Evolutionary conservation across 2,113 vertebrate species (phyloP), one percentile per base, ranked within the genome.

Genomic region (Hyla sarda): DNA sequence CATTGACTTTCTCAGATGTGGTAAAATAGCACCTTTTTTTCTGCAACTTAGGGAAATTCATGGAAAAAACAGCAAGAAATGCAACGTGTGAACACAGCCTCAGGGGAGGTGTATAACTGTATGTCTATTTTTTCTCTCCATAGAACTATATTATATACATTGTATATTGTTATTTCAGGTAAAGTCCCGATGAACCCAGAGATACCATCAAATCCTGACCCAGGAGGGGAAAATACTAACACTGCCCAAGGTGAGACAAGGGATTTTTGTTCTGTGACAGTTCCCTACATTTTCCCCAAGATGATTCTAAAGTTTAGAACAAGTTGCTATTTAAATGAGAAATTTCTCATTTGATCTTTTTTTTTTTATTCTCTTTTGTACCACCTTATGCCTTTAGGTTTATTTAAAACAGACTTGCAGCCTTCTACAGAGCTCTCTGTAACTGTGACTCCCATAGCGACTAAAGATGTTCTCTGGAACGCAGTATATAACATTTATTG

Each of bases 131-230:
- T n/a, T n/a, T n/a, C n/a, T n/a, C n/a, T n/a, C n/a, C n/a, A n/a
- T n/a, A n/a, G n/a, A n/a, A n/a, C n/a, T n/a, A n/a, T n/a, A n/a
- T n/a, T 71, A 71, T 12, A 71, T 71, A 41, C 30, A 41, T 71
- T 76, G n/a, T 32, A 10, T 74, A n/a, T 76, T 84, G 5, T 85
- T 11, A 67, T 86, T 87, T 80, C 54, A 87, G 85, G 65, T 74
- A 87, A 87, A 74, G 41, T n/a, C 10, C 12, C 25, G 25, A 74
- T 58, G 25, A 60, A 69, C 23, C 34, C 69, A 74, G 85, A 87
- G 58, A 10, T 56, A 1, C 41, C 67, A 74, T 81, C 78, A 87
- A 82, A 60, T 23, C 52, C 50, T 74, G 67, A 87, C 47, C 17
- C 19, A 25, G 78, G 56, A 16, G 85, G 80, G 50, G 69, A 82